Percentiles rank a stretch among this genome's conserved stretches.
phyloP scores from a whole-genome alignment of 2,113 vertebrate species.

The Bufo bufo region DNA sequence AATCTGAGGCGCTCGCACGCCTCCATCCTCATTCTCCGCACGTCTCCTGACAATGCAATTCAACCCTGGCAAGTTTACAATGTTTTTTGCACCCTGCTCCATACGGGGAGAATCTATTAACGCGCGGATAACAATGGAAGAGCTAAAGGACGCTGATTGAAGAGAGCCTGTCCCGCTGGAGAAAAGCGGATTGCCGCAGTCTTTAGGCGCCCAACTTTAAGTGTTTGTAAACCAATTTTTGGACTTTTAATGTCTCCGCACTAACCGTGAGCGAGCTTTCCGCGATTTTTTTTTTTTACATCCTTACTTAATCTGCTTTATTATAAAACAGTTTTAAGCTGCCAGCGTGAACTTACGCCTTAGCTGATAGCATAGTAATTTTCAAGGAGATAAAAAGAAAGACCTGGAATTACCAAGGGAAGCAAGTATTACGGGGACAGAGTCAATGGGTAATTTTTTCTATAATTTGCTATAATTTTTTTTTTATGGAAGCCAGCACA shows the following conservation, averaged over 20 bases:
- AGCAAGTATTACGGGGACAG: background rate
- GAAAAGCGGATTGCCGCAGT: background rate
- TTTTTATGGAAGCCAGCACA: background rate
- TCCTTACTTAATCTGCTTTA: conserved; percentile 52
- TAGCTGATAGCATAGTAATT: conserved; percentile 44
- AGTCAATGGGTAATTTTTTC: background rate
- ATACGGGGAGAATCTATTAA: conserved; percentile 43
- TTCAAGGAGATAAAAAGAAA: conserved; percentile 35
- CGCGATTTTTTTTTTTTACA: conserved; percentile 35
- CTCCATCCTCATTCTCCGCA: conserved; percentile 33
- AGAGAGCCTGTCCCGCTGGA: conserved; percentile 1
- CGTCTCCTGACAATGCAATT: conserved; percentile 53
- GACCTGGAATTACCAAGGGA: conserved; percentile 1
- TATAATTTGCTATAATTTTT: background rate
- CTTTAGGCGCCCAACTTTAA: conserved; percentile 17
- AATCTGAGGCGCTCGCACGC: background rate
- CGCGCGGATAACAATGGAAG: conserved; percentile 21
- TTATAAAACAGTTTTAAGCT: conserved; percentile 42
- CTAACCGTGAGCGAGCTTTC: conserved; percentile 8
- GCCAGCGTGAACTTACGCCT: conserved; percentile 40
- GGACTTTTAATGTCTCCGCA: conserved; percentile 30
- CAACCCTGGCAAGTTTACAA: conserved; percentile 37
- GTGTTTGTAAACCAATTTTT: conserved; percentile 47
- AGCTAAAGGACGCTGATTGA: conserved; percentile 3
- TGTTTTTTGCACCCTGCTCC: conserved; percentile 28